Percentiles rank a stretch among this genome's conserved stretches.
Evolutionary conservation across 2,113 vertebrate species (phyloP).

Genomic region (Leptocoma aspasia): DNA sequence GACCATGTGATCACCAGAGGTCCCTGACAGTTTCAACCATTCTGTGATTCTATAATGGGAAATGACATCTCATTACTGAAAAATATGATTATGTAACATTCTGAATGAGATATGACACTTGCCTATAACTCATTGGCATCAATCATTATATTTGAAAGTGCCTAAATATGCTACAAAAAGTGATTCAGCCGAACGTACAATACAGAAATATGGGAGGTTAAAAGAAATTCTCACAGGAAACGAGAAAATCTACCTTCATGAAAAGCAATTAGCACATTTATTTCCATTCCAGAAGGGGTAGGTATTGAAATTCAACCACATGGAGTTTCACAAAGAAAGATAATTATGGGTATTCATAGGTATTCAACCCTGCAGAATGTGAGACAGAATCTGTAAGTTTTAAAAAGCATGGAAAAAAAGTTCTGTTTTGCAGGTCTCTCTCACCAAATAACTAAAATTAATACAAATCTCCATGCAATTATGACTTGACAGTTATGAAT

Average conservation of each 20-base stretch:
- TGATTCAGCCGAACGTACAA: not conserved
- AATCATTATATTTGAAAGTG: slow-evolving; percentile 10
- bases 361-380: not conserved
- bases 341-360: not conserved
- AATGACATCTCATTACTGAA: not conserved
- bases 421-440: not conserved
- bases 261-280: slow-evolving; percentile 52
- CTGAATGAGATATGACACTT: not conserved
- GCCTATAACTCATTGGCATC: not conserved
- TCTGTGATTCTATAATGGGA: not conserved
- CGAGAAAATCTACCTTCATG: slow-evolving; percentile 5
- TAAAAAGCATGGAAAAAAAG: not conserved
- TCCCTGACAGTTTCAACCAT: not conserved
- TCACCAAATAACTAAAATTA: not conserved
- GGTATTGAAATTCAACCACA: slow-evolving; percentile 4
- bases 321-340: not conserved
- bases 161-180: not conserved
- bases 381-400: not conserved
- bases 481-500: not conserved
- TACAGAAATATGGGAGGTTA: slow-evolving; percentile 17
- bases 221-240: slow-evolving; percentile 49
- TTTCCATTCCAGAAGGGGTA: slow-evolving; percentile 39
- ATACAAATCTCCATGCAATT: not conserved
- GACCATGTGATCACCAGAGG: not conserved
- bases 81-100: not conserved